Evolutionary conservation across 2,113 vertebrate genomes (phyloP).

Genomic region (Anser brachyrhynchus): DNA sequence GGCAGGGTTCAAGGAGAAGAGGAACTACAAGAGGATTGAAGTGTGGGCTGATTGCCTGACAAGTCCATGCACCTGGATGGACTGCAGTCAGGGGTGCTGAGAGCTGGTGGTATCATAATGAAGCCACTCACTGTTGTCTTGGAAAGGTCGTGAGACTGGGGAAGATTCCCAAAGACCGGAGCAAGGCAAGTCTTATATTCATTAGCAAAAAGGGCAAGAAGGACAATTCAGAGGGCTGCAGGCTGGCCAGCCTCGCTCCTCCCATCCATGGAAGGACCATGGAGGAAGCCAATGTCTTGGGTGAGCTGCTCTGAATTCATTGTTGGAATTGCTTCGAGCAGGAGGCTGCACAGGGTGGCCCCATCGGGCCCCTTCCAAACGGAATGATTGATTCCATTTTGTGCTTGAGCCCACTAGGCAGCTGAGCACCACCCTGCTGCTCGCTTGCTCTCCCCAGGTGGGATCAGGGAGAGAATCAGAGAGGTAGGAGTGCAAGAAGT

Average conservation of each 20-base stretch:
- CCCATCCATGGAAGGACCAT: neutral
- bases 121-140: neutral
- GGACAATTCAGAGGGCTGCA: neutral
- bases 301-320: neutral
- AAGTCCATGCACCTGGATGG: fast-evolving
- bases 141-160: neutral
- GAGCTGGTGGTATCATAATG: neutral
- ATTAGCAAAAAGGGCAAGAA: neutral
- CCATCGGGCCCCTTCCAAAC: neutral
- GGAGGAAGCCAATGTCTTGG: neutral
- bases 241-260: neutral
- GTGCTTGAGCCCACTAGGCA: neutral
- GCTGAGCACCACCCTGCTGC: neutral
- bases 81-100: neutral
- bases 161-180: neutral
- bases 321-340: neutral
- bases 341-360: neutral
- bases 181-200: neutral
- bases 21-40: neutral
- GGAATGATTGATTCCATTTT: neutral
- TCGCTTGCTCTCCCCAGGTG: neutral
- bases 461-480: neutral
- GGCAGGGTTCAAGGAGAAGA: neutral
- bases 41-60: neutral
- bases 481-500: neutral